Conservation (phyloP, 2,888 invertebrate genomes). For the Drosophila ustulata region DNA sequence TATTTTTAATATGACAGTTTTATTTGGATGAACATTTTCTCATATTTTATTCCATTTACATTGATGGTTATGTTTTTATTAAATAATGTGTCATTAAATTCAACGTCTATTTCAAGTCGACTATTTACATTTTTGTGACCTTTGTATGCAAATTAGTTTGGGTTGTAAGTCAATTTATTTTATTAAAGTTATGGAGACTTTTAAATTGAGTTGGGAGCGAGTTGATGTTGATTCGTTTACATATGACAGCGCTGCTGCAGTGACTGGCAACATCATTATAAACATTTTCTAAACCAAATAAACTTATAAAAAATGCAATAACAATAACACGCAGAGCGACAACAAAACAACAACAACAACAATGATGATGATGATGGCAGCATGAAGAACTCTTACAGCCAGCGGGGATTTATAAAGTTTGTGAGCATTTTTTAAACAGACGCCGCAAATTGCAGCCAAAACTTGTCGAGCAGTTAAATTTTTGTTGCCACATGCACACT, state of each 20-base stretch:
- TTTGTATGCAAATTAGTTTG: background rate
- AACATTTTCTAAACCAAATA: slow-evolving; percentile 52
- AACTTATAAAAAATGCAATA: slow-evolving; percentile 46
- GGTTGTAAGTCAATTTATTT: background rate
- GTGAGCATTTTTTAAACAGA: slow-evolving; percentile 58
- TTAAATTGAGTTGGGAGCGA: slow-evolving; percentile 15
- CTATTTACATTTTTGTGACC: background rate
- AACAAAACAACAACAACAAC: slow-evolving; percentile 5
- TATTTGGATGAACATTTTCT: too few species aligned
- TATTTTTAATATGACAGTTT: too few species aligned
- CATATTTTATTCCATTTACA: too few species aligned
- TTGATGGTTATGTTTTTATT: too few species aligned
- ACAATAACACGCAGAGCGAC: slow-evolving; percentile 5
- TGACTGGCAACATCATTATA: slow-evolving; percentile 45
- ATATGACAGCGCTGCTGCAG: slow-evolving; percentile 6
- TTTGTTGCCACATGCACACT: slow-evolving; percentile 50
- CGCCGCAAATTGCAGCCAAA: slow-evolving; percentile 70
- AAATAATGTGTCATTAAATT: too few species aligned
- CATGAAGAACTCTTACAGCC: slow-evolving; percentile 30
- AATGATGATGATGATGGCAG: background rate
- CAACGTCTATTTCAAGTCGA: too few species aligned
- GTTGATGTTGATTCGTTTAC: slow-evolving; percentile 21
- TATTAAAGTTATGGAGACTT: slow-evolving; percentile 2
- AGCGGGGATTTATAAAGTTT: slow-evolving; percentile 53
- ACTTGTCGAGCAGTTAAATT: slow-evolving; percentile 62